Evolutionary conservation across 30 jellyfish, hydroid and myxozoan species (phyloP), one percentile per base, ranked within the genome.

Genomic region (Calvadosia cruxmelitensis): DNA sequence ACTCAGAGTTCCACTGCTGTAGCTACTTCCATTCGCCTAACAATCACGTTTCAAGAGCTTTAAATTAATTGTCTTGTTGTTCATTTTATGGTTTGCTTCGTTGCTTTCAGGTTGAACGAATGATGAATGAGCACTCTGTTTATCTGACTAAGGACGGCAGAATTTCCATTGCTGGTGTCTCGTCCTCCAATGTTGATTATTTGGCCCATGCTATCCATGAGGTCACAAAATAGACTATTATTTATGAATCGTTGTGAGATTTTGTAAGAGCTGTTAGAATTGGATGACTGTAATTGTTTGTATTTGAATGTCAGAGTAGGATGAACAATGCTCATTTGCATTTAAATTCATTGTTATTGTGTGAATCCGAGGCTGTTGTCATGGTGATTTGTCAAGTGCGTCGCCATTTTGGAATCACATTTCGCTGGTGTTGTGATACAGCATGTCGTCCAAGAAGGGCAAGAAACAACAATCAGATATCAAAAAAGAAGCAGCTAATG

Each of bases 91-190:
- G 2, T 68, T n/a, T 13, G 15, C 16, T 68, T 76, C 34, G 16
- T 23, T 28, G 27, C 33, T 53, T 75, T 26, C 71, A 90, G 94
- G 93, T 82, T 20, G 75, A 73, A 7, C 75, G 85, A 26, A 77
- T 90, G 67, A 83, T 72, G 36, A 77, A 72, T 1, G 93, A 90
- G 1, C 77, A 30, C 68, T 78, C 93, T 1, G 74, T 90, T 20
- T 90, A 76, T 78, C 63, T 90, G 72, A 81, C 98, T 23, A 90
- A 81, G 36, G 94, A 82, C 52, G 98, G 98, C 0, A 50, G 98
- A 33, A 82, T 90, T 15, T 80, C 94, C 1, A 84, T 90, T 28
- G 94, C 91, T 25, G 93, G 98, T 10, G 77, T 90, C 2, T 57
- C 93, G 3, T 69, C 95, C 3, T 70, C 76, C 15, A 81, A 82